Evolutionary conservation across 2,888 invertebrate genomes (phyloP), one percentile per base, ranked within the genome.

Genomic region (Theodoxus fluviatilis): DNA sequence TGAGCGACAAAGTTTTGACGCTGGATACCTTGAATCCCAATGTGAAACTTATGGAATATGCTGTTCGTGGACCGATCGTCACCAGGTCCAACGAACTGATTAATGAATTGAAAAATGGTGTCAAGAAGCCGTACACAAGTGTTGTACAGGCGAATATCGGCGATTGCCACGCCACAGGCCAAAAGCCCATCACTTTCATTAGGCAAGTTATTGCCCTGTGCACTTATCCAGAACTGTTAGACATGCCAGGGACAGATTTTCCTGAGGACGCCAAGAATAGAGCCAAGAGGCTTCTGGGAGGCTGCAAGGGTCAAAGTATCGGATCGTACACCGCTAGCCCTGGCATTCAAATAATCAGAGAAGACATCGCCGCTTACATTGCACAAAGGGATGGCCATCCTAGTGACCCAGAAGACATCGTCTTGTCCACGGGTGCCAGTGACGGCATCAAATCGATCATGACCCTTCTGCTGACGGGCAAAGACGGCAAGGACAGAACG

Each of bases 111-210:
- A 81, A 86, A 75, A 77, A 80, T 38, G 87, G 86, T 55, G 79
- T 72, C 3, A 68, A 81, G 15, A 85, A 97, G 85, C 96, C 98
- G 0, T 98, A 98, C 88, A 92, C 91, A 72, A 92, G 91, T 87
- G 97, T 99, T 69, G 94, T 98, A 84, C 93, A 93, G 83, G 97
- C 98, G 0, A 99, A 99, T 88, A 96, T 99, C 82, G 99, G 99
- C 33, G 99, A 99, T 89, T 96, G 97, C 70, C 99, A 99, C 89
- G 98, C 99, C 0, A 97, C 96, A 93, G 96, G 96, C 22, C 97
- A 99, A 87, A 88, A 89, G 61, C 98, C 98, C n/a, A 92, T 99
- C 80, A 98, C 97, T 0, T 98, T 94, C 87, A 91, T 99, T 78
- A 90, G 98, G 81, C 96, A 98, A 91, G 91, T 98, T 35, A 83